Evolutionary conservation across 2,797 vertebrate genomes (phyloP), one percentile per base, ranked within the genome.

Genomic region (Liparis tanakae): DNA sequence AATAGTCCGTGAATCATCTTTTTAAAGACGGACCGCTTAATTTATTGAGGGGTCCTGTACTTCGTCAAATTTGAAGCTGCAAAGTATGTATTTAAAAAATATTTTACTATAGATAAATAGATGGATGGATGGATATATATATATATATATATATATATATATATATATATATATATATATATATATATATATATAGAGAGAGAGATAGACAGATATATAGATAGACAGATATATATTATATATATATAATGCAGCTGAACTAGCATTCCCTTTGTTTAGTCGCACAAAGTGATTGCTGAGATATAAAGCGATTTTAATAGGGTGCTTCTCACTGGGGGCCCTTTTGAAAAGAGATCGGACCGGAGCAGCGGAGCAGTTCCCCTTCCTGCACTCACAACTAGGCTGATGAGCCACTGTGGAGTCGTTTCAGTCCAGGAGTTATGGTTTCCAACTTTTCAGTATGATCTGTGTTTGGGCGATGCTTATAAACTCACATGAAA

Each of bases 251-350:
- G 36, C 72, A 76, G 87, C 90, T 87, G 79, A 84, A 85, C 84
- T 70, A 67, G 75, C 74, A 66, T 79, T 82, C 60, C 80, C 83
- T 88, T 88, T 84, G 86, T 91, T 91, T 85, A 90, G 85, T 84
- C 61, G 75, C 84, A 72, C 85, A 81, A 87, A 89, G 83, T 72
- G 79, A 86, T 89, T 86, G 81, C 84, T 81, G 59, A 75, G 89
- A 92, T 92, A 82, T 91, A 91, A 91, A 91, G 88, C 79, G 82
- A 74, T 85, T 91, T 91, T 90, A 92, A 89, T 83, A 69, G 87
- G 84, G 61, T 84, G 73, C 53, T 72, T 86, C 79, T 89, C 83
- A 78, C 74, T 76, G 78, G 88, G 81, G 83, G 72, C 75, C 66
- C 51, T 50, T 50, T 87, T 77, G 70, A 87, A 89, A 88, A 76